phyloP scores from a whole-genome alignment of 2,888 invertebrate genomes.

The Microchrysa polita region DNA sequence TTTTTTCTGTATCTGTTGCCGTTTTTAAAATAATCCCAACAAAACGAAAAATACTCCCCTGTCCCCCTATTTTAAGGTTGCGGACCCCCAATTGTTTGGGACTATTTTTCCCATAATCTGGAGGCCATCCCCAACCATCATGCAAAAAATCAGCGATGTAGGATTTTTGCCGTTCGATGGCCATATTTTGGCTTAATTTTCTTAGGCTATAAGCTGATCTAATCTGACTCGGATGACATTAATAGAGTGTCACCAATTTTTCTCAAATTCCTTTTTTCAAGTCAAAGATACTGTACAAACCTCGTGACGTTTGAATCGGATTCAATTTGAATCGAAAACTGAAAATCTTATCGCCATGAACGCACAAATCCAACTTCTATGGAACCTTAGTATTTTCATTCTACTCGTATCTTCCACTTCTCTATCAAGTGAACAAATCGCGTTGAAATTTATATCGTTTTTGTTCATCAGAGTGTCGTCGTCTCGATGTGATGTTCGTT shows the following conservation, averaged over 20 bases:
- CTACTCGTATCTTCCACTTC: slow-evolving; percentile 49
- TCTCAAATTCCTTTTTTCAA: slow-evolving; percentile 27
- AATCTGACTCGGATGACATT: slow-evolving; percentile 26
- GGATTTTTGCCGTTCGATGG: too few relatives aligned
- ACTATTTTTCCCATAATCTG: too few relatives aligned
- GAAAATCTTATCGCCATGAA: slow-evolving; percentile 23
- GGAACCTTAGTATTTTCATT: slow-evolving; percentile 46
- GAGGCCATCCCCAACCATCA: too few relatives aligned
- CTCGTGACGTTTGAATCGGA: slow-evolving; percentile 24
- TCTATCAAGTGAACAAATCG: slow-evolving; percentile 46
- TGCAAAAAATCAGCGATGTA: too few relatives aligned
- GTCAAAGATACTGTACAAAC: not conserved
- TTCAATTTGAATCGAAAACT: slow-evolving; percentile 31
- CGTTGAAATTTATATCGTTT: slow-evolving; percentile 45
- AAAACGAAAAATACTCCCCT: too few relatives aligned
- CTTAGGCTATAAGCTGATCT: too few relatives aligned
- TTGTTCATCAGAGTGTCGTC: not conserved
- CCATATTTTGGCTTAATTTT: too few relatives aligned
- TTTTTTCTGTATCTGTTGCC: too few relatives aligned
- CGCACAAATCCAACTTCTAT: slow-evolving; percentile 2
- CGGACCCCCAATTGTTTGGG: too few relatives aligned
- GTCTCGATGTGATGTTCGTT: too few relatives aligned
- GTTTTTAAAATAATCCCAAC: too few relatives aligned
- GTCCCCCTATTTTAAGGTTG: too few relatives aligned
- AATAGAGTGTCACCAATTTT: slow-evolving; percentile 29